phyloP scores from a whole-genome alignment of 23 tunicate genomes.

The Phallusia fumigata region DNA sequence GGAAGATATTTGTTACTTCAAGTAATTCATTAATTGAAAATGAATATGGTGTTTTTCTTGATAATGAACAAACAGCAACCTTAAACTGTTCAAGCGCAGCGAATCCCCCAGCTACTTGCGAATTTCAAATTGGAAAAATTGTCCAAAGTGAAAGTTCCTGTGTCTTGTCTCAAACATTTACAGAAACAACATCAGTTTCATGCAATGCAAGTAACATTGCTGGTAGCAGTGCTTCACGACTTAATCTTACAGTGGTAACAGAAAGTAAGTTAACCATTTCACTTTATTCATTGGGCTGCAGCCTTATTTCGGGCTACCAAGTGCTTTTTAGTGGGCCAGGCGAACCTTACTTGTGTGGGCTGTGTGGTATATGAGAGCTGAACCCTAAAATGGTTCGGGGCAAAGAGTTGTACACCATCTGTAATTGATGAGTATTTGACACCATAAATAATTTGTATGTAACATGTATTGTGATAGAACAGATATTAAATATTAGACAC shows the following conservation, averaged over 20 bases:
- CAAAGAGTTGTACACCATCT: too few relatives aligned
- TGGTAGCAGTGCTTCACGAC: background rate
- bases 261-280: background rate
- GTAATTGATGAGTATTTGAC: too few relatives aligned
- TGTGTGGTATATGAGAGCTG: too few relatives aligned
- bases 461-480: too few relatives aligned
- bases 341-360: too few relatives aligned
- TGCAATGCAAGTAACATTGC: background rate
- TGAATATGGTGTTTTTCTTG: background rate
- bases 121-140: background rate
- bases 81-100: background rate
- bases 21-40: background rate
- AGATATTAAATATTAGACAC: too few relatives aligned
- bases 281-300: too few relatives aligned
- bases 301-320: too few relatives aligned
- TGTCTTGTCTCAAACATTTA: background rate
- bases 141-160: background rate
- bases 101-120: background rate
- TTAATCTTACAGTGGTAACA: background rate
- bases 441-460: too few relatives aligned
- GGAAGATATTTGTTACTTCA: too few relatives aligned
- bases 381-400: too few relatives aligned
- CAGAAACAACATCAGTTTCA: background rate
- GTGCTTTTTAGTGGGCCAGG: too few relatives aligned
- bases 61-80: background rate